phyloP scores from a whole-genome alignment of 2,888 invertebrate genomes.

The Tetranychus truncatus region DNA sequence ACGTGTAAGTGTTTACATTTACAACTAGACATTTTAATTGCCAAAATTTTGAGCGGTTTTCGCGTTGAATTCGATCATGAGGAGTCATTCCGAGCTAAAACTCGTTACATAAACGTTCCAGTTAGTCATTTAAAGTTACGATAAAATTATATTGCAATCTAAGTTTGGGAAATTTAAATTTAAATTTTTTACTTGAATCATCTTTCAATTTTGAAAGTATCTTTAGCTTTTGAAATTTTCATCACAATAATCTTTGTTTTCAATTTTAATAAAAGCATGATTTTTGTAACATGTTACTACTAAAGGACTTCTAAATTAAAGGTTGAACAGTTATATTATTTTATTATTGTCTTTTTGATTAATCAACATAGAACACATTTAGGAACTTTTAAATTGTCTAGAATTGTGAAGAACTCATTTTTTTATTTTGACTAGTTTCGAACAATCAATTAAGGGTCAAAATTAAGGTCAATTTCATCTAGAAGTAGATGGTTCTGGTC shows the following conservation, averaged over 20 bases:
- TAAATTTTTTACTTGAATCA: too few species aligned
- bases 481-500: not conserved
- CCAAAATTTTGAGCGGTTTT: constrained; percentile 33
- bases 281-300: too few species aligned
- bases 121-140: constrained; percentile 44
- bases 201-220: too few species aligned
- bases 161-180: not conserved
- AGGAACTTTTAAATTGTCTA: not conserved
- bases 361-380: too few species aligned
- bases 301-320: constrained; percentile 26
- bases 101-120: constrained; percentile 60
- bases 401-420: not conserved
- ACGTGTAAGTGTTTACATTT: constrained; percentile 66
- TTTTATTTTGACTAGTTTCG: too few species aligned
- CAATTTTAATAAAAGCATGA: too few species aligned
- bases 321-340: too few species aligned
- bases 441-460: too few species aligned
- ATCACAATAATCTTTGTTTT: constrained; percentile 10
- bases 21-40: constrained; percentile 48
- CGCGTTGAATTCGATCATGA: constrained; percentile 41
- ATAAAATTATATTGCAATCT: constrained; percentile 25
- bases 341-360: too few species aligned
- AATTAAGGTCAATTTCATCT: too few species aligned
- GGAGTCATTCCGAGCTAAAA: constrained; percentile 43
- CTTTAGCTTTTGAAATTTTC: too few species aligned